These are phyloP conservation scores for Synchiropus splendidus DNA, from an alignment of 2,113 vertebrate genomes.

Conservation along the genomic window DNA sequence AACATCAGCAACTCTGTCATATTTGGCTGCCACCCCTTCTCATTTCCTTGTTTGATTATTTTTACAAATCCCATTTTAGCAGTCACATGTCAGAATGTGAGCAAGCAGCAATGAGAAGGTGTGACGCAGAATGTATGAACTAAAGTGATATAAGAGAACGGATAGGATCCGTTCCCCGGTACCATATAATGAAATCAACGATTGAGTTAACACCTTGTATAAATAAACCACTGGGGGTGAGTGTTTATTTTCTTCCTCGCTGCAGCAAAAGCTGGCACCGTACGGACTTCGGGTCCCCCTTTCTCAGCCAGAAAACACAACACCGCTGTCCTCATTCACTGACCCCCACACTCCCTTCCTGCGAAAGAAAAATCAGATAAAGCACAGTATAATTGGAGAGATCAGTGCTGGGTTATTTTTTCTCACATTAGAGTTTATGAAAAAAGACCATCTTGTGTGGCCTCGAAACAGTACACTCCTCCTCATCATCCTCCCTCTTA, in stretches of 20 bases:
- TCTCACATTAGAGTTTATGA: constrained; percentile 66
- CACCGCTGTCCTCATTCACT: constrained; percentile 28
- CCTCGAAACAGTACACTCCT: constrained; percentile 49
- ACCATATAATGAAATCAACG: constrained; percentile 52
- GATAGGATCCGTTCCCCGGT: constrained; percentile 27
- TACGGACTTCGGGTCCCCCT: constrained; percentile 38
- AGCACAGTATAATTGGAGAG: constrained; percentile 40
- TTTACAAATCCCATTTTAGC: constrained; percentile 42
- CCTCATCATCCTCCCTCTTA: constrained; percentile 19
- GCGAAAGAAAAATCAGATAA: no score
- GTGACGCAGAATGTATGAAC: constrained; percentile 10
- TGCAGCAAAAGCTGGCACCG: constrained; percentile 46
- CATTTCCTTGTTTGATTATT: constrained; percentile 54
- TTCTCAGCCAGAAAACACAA: constrained; percentile 41
- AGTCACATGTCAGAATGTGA: constrained; percentile 42
- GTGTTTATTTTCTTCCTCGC: constrained; percentile 62
- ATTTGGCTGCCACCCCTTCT: constrained; percentile 33
- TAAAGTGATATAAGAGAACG: neutral
- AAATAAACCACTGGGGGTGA: constrained; percentile 53
- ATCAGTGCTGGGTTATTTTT: constrained; percentile 58
- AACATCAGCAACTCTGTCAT: constrained; percentile 31
- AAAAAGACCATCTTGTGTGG: constrained; percentile 69
- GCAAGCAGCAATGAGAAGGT: constrained; percentile 31
- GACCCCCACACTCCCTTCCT: neutral
- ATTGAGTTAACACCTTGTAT: constrained; percentile 52